Evolutionary conservation across 1,140 invertebrate species (phyloP), one percentile per base, ranked within the genome.

Genomic region (Drosophila suzukii): DNA sequence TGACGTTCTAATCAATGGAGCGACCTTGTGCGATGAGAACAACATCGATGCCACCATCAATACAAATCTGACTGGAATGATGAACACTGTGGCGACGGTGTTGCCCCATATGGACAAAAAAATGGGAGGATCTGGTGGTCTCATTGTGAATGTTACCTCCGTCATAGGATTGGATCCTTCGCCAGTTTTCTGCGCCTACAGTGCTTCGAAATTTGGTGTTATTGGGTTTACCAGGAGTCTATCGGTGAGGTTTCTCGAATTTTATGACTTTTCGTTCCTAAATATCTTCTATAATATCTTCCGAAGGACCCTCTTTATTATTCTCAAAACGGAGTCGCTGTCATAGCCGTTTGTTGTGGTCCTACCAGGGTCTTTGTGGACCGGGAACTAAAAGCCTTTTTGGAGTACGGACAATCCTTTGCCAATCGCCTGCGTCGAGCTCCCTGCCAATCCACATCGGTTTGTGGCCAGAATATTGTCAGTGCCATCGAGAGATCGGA

Each of bases 71-170:
- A 91, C 81, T 0, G 86, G 90, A 12, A 81, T 90, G 67, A 91
- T 92, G 71, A 91, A 91, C 44, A 86, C 90, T 4, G 83, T 78
- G n/a, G 75, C 83, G 24, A 81, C 77, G 3, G 86, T 82, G 2
- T 53, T 91, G 53, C 80, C 90, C 47, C 72, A 86, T 39, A 94
- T 95, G 94, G 93, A 94, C 6, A 94, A 92, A 63, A 92, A 94
- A 49, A 93, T 94, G 68, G 92, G 92, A 6, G 94, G 94, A 0
- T 91, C 92, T 13, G 95, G 95, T 38, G 95, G 94, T 8, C 93
- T 94, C 4, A 94, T 96, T 47, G 93, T 96, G 2, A 96, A 96
- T 72, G 83, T 95, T 4, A 93, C 94, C 10, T 95, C 95, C 0
- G 93, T 95, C 39, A 91, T 93, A 59, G 95, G 95, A 27, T 89